Conservation (phyloP, 2,797 vertebrate genomes). For the Gorsachius magnificus region DNA sequence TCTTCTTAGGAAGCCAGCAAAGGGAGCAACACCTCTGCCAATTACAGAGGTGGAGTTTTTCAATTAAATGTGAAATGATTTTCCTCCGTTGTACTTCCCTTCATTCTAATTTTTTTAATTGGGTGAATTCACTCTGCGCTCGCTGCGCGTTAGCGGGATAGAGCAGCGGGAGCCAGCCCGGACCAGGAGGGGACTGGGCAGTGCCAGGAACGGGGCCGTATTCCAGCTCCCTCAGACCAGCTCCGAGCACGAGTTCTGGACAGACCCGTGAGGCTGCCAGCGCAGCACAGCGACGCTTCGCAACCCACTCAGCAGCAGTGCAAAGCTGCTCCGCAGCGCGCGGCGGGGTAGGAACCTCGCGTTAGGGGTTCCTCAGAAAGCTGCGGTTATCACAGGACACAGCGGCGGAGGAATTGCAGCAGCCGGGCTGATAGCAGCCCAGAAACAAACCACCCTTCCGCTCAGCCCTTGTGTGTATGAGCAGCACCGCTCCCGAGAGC, state of each 20-base stretch:
- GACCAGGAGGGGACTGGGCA: not conserved
- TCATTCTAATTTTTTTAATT: no score
- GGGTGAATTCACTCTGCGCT: not conserved
- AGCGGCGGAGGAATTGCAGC: not conserved
- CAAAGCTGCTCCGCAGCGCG: not conserved
- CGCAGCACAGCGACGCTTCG: not conserved
- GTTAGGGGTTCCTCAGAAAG: not conserved
- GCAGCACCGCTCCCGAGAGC: not conserved
- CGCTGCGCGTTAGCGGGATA: not conserved
- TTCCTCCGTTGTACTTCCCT: not conserved
- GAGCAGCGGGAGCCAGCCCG: not conserved
- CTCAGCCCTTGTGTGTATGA: not conserved
- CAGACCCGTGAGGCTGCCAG: accelerated
- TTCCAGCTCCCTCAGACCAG: not conserved
- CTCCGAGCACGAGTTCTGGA: accelerated
- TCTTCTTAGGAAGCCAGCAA: not conserved
- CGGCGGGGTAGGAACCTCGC: not conserved
- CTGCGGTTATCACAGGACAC: no score
- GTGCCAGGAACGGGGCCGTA: not conserved
- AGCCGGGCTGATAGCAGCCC: not conserved
- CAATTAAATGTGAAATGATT: not conserved
- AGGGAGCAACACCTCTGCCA: not conserved
- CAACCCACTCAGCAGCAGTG: not conserved
- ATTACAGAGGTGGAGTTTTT: not conserved
- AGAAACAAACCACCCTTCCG: not conserved